Evolutionary conservation across 2,888 invertebrate genomes (phyloP).

Genomic region (Clitarchus hookeri): DNA sequence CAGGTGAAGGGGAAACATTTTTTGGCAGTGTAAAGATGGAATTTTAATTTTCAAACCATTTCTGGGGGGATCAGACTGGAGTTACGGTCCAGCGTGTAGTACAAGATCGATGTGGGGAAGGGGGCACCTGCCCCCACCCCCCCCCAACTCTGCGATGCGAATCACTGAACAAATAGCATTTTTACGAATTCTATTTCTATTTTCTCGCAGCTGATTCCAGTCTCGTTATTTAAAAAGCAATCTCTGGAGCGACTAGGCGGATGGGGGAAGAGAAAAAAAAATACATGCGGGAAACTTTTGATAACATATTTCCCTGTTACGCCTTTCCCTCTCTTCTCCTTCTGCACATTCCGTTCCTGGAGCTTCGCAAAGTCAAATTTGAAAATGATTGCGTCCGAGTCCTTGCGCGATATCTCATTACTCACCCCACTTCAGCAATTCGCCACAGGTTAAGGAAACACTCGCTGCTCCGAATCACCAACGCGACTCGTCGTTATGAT

Average conservation of each 20-base stretch:
- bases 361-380: not conserved
- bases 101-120: not conserved
- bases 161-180: slow-evolving; percentile 10
- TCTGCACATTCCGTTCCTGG: not conserved
- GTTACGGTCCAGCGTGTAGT: not conserved
- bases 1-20: not conserved
- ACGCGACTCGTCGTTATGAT: not conserved
- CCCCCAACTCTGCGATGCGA: not conserved
- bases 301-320: slow-evolving; percentile 3
- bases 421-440: not conserved
- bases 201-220: not conserved
- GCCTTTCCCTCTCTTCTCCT: not conserved
- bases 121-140: not conserved
- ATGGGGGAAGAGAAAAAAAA: not conserved
- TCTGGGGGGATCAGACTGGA: not conserved
- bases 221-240: slow-evolving; percentile 4
- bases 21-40: not conserved
- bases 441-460: not conserved
- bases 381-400: slow-evolving; percentile 7
- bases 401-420: not conserved
- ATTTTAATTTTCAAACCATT: not conserved
- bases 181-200: slow-evolving; percentile 3
- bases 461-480: not conserved
- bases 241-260: slow-evolving; percentile 6
- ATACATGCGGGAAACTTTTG: not conserved